Base-by-base conservation (phyloP, 1,140 invertebrate genomes). In the Aleiodes sp. region DNA sequence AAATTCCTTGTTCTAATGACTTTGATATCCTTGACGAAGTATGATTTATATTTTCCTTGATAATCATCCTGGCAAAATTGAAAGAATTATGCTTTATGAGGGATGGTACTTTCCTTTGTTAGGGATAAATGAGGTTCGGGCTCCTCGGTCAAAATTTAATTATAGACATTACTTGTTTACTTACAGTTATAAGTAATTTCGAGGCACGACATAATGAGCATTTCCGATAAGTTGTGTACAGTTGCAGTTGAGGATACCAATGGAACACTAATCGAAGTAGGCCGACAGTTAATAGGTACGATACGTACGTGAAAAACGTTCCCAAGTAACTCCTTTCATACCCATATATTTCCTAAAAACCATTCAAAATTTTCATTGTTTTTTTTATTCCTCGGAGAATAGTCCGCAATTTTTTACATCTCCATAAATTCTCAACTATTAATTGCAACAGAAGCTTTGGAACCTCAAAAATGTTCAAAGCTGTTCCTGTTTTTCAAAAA, bases 181-280 rank as follows among this genome's bases (percentile, higher is more conserved):
- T 88, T 88, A 93, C 93, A 75, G 92, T 88, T 70, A 97, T 87
- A 12, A 97, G 83, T 43, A 97, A 88, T 80, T 91, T 92, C 19
- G 92, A 90, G 0, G 96, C 95, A n/a, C 87, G 77, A 43, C 87
- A 86, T 29, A 97, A 87, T 35, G 89, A 80, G 77, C 93, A 95
- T 71, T 86, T 86, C 21, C 81, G 82, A 76, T 94, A 92, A 1
- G 93, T 96, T 1, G 90, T 88, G 65, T 93, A 91, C 16, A 97
- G 86, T 75, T 92, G 88, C 84, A 93, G 90, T 60, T 91, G 91
- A 0, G 95, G 94, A 83, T 91, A 93, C 95, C 96, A 98, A 80
- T 96, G 93, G 81, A 96, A 92, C 37, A 97, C 78, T 31, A 98
- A 86, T 28, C 93, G 88, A 4, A 96, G 84, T 6, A 94, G 78